Base-by-base conservation (phyloP, 1,140 invertebrate species). In the Drepana arcuata region DNA sequence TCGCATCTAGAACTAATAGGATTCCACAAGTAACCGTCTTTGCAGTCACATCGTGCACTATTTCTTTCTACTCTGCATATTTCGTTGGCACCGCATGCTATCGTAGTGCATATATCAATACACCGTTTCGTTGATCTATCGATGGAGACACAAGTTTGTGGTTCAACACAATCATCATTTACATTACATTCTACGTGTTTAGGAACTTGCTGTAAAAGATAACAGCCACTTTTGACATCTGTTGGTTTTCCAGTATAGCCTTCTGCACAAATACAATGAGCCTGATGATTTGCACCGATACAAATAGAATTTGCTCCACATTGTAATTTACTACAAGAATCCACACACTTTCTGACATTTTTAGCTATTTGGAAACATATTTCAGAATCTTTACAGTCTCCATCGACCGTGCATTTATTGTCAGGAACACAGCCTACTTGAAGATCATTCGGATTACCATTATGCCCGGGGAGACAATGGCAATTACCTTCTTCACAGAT, bases 271-370 rank as follows among this genome's bases (percentile, higher is more conserved):
- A 95, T 88, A 66, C 95, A 97, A 6, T 91, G 89, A 1, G 93
- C 93, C 24, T 91, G 86, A 70, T 95, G 93, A 58, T 92, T 90
- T 36, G 93, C 88, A 12, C 91, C 88, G 0, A 95, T 86, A 62
- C 95, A 97, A 1, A 95, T 72, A 2, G 94, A 93, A 72, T 96
- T 96, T 1, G 94, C 93, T 7, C 95, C 95, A 69, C 95, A 96
- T 57, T 95, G 93, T 6, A 93, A 84, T 75, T 94, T 93, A 35
- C 89, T 90, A 60, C 94, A 96, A 2, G 91, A 92, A 59, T 95
- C 93, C 1, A 95, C 88, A 73, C 93, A 95, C 69, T 92, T 93
- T 23, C 93, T 85, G 2, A 88, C 62, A 5, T 89, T 90, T 80
- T 90, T 91, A 15, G 90, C 88, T 23, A 92, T 61, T 81, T 93